Evolutionary conservation across 2,888 invertebrate genomes (phyloP), one percentile per base, ranked within the genome.

Genomic region (Nipponacmea schrenckii): DNA sequence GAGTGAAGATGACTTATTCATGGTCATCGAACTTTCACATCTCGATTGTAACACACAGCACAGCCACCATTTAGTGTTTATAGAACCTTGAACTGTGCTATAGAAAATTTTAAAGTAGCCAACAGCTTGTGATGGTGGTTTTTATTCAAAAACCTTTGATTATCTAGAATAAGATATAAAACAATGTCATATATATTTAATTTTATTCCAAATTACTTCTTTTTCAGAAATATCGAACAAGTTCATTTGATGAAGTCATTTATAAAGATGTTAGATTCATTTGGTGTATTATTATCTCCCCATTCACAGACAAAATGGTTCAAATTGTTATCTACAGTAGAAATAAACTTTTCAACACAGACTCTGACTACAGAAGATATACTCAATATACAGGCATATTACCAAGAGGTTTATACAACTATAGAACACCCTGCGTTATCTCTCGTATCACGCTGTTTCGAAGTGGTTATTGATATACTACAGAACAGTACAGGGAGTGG

Each of bases 371-470:
- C 20, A 12, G 56, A 15, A 10, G 24, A 24, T 14, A 56, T 56
- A 24, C 56, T 20, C 10, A 20, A 12, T 10, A 4, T 56, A 2
- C 56, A 56, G 56, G 20, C 56, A 4, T 24, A 24, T 20, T 56
- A 24, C 20, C 56, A 56, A 24, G 56, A 56, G 14, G 56, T 56
- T 12, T 20, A 24, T 62, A 12, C 64, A 64, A 1, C 62, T 39
- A 10, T n/a, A 24, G 67, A 67, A 0, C 26, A 26, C 15, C 17
- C 65, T 1, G 26, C 63, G 3, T 0, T 46, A n/a, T 7, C 50
- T 7, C 39, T 70, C 10, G 7, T 76, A 12, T 62, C 64, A 2
- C 45, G 67, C 0, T 76, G 76, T 62, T 39, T 76, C 8, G 74
- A 72, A 26, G 64, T 31, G 39, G 27, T 39, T 31, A 56, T 56